Evolutionary conservation across 2,888 invertebrate species (phyloP), one percentile per base, ranked within the genome.

Genomic region (Meteorus colon): DNA sequence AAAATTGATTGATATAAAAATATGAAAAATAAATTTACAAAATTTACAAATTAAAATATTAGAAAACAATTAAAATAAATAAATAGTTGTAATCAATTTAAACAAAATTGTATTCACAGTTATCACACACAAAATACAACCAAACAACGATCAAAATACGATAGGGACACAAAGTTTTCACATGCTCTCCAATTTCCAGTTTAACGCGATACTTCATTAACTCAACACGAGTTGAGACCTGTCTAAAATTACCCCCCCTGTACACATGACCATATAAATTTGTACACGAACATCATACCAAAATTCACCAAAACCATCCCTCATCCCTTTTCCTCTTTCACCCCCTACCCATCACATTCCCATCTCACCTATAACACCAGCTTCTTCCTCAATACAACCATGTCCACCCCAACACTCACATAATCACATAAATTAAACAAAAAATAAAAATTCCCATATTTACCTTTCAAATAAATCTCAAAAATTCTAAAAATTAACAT

Each of bases 131-230:
- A 16, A 55, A n/a, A n/a, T 19, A 4, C 19, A 55, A 24, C 24
- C 55, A 55, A 55, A 55, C 45, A 6, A 27, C 19, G 74, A 74
- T 48, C 66, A 59, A 68, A 76, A 51, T 29, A 45, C 27, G 31
- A 31, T 48, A 14, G 24, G 65, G 65, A 48, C 29, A 55, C 70
- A 63, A 29, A 77, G 75, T 75, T 74, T 48, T 55, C 59, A 41
- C 41, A 24, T 65, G 73, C 74, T 84, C 79, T 88, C 85, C 80
- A 77, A 82, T 87, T 87, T 82, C 86, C 77, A 80, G 82, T 84
- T 85, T 84, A 86, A 88, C 83, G 82, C 82, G 87, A 87, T 86
- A 87, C 87, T 88, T 88, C 85, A 86, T 88, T 87, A 88, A 84
- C 83, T 79, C 82, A 80, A 79, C 68, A 76, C 65, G 74, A 81